phyloP scores from a whole-genome alignment of 2,888 invertebrate species.

The Xylota sylvarum region DNA sequence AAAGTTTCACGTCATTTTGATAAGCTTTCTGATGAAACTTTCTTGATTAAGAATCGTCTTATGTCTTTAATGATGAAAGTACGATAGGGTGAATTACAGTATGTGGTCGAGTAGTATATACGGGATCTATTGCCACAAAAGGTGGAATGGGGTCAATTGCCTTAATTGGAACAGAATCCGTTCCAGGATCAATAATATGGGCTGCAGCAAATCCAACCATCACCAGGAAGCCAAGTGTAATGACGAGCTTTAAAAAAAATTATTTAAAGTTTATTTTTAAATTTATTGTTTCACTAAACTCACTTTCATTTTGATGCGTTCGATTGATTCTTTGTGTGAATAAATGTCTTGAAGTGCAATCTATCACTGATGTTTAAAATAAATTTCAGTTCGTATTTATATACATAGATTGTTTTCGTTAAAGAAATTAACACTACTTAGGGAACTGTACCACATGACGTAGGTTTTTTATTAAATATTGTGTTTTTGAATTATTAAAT shows the following conservation, averaged over 20 bases:
- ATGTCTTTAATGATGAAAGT: too few relatives aligned
- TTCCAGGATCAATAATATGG: neutral
- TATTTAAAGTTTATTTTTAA: neutral
- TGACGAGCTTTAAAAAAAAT: neutral
- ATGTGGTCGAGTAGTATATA: too few relatives aligned
- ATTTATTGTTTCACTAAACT: neutral
- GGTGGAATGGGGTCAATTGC: too few relatives aligned
- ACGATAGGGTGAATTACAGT: too few relatives aligned
- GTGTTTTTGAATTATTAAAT: too few relatives aligned
- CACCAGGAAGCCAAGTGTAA: neutral
- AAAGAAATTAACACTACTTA: neutral
- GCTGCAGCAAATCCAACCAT: neutral
- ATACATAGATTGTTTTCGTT: neutral
- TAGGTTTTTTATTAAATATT: too few relatives aligned
- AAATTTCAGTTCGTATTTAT: neutral
- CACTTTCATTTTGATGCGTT: constrained; percentile 4
- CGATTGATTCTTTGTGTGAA: neutral
- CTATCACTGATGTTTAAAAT: neutral
- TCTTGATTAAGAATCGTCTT: too few relatives aligned
- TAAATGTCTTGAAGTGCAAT: neutral
- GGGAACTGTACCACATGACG: neutral
- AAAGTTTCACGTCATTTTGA: too few relatives aligned
- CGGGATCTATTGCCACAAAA: too few relatives aligned
- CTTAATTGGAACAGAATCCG: neutral
- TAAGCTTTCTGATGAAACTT: too few relatives aligned